Evolutionary conservation across 2,888 invertebrate genomes (phyloP).

Genomic region (Rhagonycha lutea): DNA sequence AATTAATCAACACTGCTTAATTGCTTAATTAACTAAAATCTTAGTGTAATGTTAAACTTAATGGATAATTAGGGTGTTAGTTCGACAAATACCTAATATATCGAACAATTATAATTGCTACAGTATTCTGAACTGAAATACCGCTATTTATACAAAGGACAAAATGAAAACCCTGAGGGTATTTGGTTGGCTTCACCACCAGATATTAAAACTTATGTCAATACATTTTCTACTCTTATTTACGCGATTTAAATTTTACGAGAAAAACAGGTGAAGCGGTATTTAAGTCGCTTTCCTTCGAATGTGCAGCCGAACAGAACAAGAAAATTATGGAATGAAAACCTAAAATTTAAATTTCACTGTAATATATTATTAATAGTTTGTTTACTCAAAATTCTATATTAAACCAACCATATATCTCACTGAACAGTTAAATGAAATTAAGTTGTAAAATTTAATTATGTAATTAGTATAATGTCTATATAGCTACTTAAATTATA

Average conservation of each 20-base stretch:
- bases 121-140: not conserved
- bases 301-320: not conserved
- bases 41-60: not conserved
- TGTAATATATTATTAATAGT: not conserved
- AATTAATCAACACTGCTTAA: not conserved
- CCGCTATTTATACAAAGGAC: not conserved
- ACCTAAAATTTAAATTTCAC: not conserved
- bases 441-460: not conserved
- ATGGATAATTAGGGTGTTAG: constrained; percentile 1
- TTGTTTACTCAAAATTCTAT: not conserved
- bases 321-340: not conserved
- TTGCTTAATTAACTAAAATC: not conserved
- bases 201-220: not conserved
- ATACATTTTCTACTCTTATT: not conserved
- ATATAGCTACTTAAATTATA: not conserved
- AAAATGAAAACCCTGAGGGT: not conserved
- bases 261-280: not conserved
- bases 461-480: not conserved
- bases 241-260: not conserved
- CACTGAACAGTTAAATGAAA: not conserved
- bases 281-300: not conserved
- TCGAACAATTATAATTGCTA: not conserved
- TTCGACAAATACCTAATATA: not conserved
- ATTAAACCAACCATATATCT: not conserved
- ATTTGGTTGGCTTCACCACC: not conserved